A percentile compares a stretch with the other conserved stretches of the same genome.
Conservation (phyloP, 2,113 vertebrate genomes). For the Bungarus multicinctus region DNA sequence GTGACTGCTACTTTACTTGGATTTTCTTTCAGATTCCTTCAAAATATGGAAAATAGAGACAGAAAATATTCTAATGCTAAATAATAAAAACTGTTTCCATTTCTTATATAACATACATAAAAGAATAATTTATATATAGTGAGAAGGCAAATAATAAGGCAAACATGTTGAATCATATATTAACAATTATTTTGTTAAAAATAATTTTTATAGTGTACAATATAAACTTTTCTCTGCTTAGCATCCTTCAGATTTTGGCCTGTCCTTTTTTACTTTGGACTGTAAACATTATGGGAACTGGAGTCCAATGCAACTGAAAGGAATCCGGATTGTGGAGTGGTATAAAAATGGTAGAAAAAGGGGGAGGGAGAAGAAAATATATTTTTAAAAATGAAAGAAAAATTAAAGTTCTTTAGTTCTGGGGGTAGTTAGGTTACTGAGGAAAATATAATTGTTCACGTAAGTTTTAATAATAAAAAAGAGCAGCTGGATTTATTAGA, state of each 20-base stretch:
- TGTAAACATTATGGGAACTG: not conserved
- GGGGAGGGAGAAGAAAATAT: not conserved
- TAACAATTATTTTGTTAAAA: not conserved
- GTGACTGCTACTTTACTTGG: not conserved
- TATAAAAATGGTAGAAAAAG: not conserved
- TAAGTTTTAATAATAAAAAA: not conserved
- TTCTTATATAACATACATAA: slow-evolving; percentile 32
- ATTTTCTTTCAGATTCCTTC: slow-evolving; percentile 20
- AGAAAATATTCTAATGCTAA: slow-evolving; percentile 45
- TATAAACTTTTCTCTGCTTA: not conserved
- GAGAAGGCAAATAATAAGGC: slow-evolving; percentile 46
- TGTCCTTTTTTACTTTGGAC: not conserved
- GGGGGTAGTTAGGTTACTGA: not conserved
- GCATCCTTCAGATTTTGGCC: not conserved
- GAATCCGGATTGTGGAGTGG: not conserved
- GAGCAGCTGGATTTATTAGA: not conserved
- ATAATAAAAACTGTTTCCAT: slow-evolving; percentile 38
- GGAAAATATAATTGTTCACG: not conserved
- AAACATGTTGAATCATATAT: slow-evolving; percentile 41
- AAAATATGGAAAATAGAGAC: not conserved
- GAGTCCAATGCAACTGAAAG: not conserved
- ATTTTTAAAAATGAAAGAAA: not conserved
- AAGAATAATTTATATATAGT: slow-evolving; percentile 39
- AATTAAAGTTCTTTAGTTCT: not conserved
- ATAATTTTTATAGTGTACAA: slow-evolving; percentile 23